Evolutionary conservation across 1,140 invertebrate genomes (phyloP), one percentile per base, ranked within the genome.

Genomic region (Brachionus koreanus): DNA sequence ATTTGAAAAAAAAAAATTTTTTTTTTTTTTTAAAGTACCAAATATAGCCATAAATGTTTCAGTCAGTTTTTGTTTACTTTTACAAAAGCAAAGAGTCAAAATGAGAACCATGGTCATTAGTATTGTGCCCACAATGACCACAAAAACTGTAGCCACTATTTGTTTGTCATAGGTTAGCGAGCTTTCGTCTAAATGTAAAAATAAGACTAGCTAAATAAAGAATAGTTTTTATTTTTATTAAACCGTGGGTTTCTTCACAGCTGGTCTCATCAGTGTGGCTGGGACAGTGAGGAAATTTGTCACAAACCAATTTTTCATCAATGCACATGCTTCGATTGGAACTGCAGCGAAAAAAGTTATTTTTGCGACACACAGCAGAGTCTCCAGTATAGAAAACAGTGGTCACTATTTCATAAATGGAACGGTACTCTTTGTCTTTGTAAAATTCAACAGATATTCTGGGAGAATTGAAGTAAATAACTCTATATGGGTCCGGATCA

Each of bases 251-350:
- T 39, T 39, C 65, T 19, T 74, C 69, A 19, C 69, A 74, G 12
- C 2, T 29, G 5, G 39, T 6, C 25, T 74, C 69, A 33, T 74
- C 69, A 46, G 16, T 43, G 23, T 74, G 10, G n/a, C 19, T 74
- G 4, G 69, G 69, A 74, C 69, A 74, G 29, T 74, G 69, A 16
- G 69, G 69, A 46, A 74, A 74, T 74, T 46, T 74, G 33, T 74
- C 69, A 33, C 69, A 74, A 10, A 43, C 19, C 33, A 74, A 46
- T 4, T 74, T 29, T 74, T 74, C 69, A 74, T 46, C 16, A 46
- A 74, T 49, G 12, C 69, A 74, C 25, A 74, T 46, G 33, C 69
- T 74, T 10, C 2, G 43, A 25, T 74, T 74, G 2, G 69, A 74
- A 4, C 43, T 25, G 23, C 69, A 74, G 39, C 69, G 16, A n/a